Evolutionary conservation across 2,888 invertebrate genomes (phyloP).

Genomic region (Cylloceria caligata): DNA sequence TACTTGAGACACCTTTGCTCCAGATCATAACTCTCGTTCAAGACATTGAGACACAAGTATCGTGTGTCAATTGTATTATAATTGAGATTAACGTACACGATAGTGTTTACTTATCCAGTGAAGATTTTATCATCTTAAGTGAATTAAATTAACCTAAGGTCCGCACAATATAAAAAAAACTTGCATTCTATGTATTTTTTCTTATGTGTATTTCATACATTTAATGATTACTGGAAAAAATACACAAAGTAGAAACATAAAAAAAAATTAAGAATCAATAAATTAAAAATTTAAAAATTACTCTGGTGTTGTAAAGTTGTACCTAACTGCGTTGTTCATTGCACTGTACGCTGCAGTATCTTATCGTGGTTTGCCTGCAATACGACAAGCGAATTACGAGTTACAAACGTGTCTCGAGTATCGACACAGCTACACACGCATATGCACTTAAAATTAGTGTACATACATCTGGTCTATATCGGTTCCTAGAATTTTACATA

Average conservation of each 20-base stretch:
- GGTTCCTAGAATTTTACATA: conserved; percentile 42
- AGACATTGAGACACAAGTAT: conserved; percentile 27
- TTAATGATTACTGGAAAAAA: neutral
- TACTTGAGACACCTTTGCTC: conserved; percentile 8
- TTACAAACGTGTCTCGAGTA: conserved; percentile 13
- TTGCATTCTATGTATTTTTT: no score
- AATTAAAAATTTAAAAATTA: neutral
- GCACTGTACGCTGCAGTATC: neutral
- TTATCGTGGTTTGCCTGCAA: conserved; percentile 17
- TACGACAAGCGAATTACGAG: conserved; percentile 12
- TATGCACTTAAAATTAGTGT: neutral
- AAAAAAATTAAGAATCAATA: neutral
- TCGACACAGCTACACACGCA: conserved; percentile 13
- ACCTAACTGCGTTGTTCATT: neutral
- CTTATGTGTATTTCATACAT: no score
- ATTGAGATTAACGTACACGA: neutral
- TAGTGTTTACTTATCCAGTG: neutral
- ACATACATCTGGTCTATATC: neutral
- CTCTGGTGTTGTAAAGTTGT: neutral
- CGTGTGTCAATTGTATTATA: conserved; percentile 18
- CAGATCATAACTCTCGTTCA: conserved; percentile 22
- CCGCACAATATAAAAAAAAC: no score
- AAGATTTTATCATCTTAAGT: neutral
- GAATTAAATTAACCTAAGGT: neutral
- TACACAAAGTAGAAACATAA: neutral